Percentiles rank a stretch among this genome's conserved stretches.
These are phyloP conservation scores for Panthera tigris DNA, from an alignment of 2,113 vertebrate species.

Conservation along the genomic window DNA sequence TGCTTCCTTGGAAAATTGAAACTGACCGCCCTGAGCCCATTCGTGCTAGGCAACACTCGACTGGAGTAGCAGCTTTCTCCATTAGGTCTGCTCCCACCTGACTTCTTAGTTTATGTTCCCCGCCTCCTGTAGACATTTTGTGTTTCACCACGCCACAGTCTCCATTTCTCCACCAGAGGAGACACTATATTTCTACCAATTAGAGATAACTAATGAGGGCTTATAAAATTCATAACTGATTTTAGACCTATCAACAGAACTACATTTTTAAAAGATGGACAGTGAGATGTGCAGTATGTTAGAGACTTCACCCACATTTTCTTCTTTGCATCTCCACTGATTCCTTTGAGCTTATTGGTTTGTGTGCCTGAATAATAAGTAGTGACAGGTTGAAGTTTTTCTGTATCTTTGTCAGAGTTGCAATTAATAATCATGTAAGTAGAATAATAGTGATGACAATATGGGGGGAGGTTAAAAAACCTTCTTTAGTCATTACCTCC, in stretches of 20 bases:
- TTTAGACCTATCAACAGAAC: background rate
- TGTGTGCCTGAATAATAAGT: slow-evolving; percentile 24
- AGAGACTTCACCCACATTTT: background rate
- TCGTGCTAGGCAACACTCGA: background rate
- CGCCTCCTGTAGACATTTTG: background rate
- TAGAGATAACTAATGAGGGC: background rate
- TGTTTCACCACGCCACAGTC: background rate
- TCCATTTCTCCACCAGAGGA: background rate
- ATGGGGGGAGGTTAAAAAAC: background rate
- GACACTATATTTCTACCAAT: background rate
- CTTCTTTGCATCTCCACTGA: slow-evolving; percentile 14
- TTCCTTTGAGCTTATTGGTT: background rate
- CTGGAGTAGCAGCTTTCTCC: background rate
- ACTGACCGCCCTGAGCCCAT: background rate
- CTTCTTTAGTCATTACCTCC: background rate
- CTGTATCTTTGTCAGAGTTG: slow-evolving; percentile 34
- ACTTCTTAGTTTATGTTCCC: background rate
- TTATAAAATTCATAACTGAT: slow-evolving; percentile 17
- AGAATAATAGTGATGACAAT: background rate
- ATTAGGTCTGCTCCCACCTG: background rate
- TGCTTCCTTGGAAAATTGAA: background rate
- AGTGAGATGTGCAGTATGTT: background rate
- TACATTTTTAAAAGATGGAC: background rate
- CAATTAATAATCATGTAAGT: background rate
- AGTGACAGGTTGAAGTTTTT: slow-evolving; percentile 39